Percentiles rank a stretch among this genome's conserved stretches.
Conservation (phyloP, 2,797 vertebrate genomes). For the Mus caroli region DNA sequence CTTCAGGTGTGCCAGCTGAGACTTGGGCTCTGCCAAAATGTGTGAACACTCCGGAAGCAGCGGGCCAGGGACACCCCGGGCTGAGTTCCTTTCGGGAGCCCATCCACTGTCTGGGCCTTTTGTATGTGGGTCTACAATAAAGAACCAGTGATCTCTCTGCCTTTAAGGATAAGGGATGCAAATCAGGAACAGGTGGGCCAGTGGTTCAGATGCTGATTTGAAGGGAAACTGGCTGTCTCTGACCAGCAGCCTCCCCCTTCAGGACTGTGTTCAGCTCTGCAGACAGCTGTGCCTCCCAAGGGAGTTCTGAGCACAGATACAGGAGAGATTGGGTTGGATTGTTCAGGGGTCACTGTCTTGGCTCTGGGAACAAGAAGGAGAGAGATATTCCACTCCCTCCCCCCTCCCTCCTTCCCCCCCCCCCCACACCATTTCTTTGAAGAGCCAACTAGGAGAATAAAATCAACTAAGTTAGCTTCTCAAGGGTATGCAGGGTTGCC, state of each 20-base stretch:
- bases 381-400: neutral
- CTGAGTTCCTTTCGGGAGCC: neutral
- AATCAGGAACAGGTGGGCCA: neutral
- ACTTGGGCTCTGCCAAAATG: neutral
- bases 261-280: neutral
- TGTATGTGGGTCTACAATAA: neutral
- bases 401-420: too few species aligned
- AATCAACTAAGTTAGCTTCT: neutral
- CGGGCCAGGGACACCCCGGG: too few species aligned
- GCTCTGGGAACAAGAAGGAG: neutral
- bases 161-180: neutral
- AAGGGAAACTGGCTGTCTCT: neutral
- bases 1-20: neutral
- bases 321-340: neutral
- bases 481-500: neutral
- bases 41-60: neutral
- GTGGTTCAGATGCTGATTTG: neutral
- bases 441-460: neutral
- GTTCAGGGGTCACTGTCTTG: neutral
- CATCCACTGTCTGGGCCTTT: neutral
- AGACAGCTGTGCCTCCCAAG: neutral
- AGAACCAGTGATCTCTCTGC: neutral
- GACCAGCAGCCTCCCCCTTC: neutral
- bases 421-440: neutral
- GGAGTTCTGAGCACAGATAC: neutral